A percentile compares a stretch with the other conserved stretches of the same genome.
phyloP scores from a whole-genome alignment of 2,888 invertebrate genomes.

The Ferdinandea cuprea region DNA sequence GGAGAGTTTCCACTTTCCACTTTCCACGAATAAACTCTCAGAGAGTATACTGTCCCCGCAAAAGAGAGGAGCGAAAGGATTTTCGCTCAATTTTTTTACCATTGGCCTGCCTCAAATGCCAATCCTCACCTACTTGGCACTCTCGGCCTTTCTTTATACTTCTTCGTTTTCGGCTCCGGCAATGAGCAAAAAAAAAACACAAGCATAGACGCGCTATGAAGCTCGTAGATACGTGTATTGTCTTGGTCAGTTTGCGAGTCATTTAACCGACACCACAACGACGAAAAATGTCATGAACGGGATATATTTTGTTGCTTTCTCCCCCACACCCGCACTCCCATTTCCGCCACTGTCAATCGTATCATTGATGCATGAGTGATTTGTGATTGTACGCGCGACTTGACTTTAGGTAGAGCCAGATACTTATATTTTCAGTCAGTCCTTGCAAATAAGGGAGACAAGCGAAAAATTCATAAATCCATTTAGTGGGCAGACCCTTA shows the following conservation, averaged over 20 bases:
- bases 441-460: not conserved
- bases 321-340: not conserved
- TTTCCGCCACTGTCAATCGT: not conserved
- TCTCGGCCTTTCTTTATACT: slow-evolving; percentile 44
- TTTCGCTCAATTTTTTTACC: slow-evolving; percentile 7
- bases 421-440: slow-evolving; percentile 8
- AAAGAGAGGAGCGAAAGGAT: not conserved
- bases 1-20: slow-evolving; percentile 54
- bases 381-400: slow-evolving; percentile 27
- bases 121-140: slow-evolving; percentile 67
- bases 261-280: slow-evolving; percentile 68
- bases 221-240: slow-evolving; percentile 61
- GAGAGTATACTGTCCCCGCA: slow-evolving; percentile 9
- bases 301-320: slow-evolving; percentile 46
- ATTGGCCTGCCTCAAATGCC: slow-evolving; percentile 61
- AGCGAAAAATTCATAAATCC: slow-evolving; percentile 10
- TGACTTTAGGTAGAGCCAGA: not conserved
- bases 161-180: slow-evolving; percentile 36
- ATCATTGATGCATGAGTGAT: slow-evolving; percentile 58
- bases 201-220: slow-evolving; percentile 55
- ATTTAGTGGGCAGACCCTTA: slow-evolving; percentile 2
- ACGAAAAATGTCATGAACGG: slow-evolving; percentile 57
- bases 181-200: slow-evolving; percentile 26
- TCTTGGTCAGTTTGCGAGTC: slow-evolving; percentile 73
- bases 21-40: slow-evolving; percentile 7